Conservation (phyloP, 1,140 invertebrate genomes). For the Calliopsis andreniformis region DNA sequence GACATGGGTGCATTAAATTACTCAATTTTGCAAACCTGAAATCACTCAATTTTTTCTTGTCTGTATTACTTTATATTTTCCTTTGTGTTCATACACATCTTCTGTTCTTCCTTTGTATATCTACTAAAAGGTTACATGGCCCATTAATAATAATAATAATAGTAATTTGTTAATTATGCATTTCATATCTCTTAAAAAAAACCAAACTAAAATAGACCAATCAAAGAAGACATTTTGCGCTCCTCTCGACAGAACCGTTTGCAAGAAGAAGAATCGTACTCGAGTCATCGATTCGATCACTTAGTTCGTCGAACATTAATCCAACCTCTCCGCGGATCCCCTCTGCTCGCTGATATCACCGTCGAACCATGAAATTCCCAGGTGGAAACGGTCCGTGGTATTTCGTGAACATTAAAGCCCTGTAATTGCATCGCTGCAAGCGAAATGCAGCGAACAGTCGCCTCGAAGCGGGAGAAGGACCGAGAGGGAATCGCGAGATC, state of each 20-base stretch:
- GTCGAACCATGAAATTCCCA: conserved; percentile 74
- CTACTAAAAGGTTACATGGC: too few relatives aligned
- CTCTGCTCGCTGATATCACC: conserved; percentile 68
- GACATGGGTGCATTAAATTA: too few relatives aligned
- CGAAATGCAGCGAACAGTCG: conserved; percentile 64
- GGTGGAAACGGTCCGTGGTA: conserved; percentile 70
- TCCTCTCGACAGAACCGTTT: background rate
- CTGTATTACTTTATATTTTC: too few relatives aligned
- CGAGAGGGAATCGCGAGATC: conserved; percentile 11
- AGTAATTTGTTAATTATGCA: too few relatives aligned
- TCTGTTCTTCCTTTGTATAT: too few relatives aligned
- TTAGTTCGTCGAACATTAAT: conserved; percentile 67
- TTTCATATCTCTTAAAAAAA: conserved; percentile 15
- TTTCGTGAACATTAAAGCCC: conserved; percentile 73
- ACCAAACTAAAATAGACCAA: conserved; percentile 21
- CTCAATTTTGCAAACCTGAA: too few relatives aligned
- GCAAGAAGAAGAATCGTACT: conserved; percentile 22
- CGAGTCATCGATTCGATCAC: conserved; percentile 53
- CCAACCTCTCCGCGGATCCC: conserved; percentile 20
- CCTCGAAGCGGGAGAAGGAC: background rate
- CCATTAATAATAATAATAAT: too few relatives aligned
- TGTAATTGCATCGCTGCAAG: conserved; percentile 75
- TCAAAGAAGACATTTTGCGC: too few relatives aligned
- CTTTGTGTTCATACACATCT: too few relatives aligned
- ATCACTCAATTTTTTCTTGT: too few relatives aligned